Base-by-base conservation (phyloP, 1,140 invertebrate species). In the Metopolophium dirhodum region DNA sequence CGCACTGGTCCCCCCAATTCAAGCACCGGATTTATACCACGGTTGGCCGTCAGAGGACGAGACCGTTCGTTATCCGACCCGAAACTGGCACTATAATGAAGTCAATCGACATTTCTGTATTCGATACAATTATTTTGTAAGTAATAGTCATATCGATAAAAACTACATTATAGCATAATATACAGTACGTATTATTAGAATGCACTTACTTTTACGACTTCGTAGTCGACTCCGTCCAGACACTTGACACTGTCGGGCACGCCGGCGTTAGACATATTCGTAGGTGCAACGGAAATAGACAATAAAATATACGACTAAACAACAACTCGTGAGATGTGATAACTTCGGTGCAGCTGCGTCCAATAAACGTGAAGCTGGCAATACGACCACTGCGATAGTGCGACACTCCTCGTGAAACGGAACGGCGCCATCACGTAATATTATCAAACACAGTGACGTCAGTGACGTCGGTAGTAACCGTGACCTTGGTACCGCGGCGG, bases 121-220 rank as follows among this genome's bases (percentile, higher is more conserved):
- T 37, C 20, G 35, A 41, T 11, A 23, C 37, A 37, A 37, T 41
- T 2, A 41, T 22, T 47, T 47, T 14, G 26, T 77, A 6, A 35
- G 9, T 68, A n/a, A 26, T 18, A 77, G 49, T 35, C n/a, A 20
- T 68, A 68, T n/a, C 14, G 61, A 77, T n/a, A 18, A 18, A 77
- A 77, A 18, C n/a, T n/a, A 68, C 11, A 41, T 41, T 23, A 23
- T 61, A 26, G 8, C 26, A 57, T 57, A n/a, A 0, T 68, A 68
- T n/a, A 14, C 0, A 68, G 4, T 68, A n/a, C 18, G n/a, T 77
- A 77, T 23, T 51, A 11, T 83, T 6, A 54, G 23, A 11, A 54
- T 57, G 6, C 14, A 68, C 89, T 90, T 90, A 90, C 89, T n/a
- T 90, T 90, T 30, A 90, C 89, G 26, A 90, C 89, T 11, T 90